phyloP scores from a whole-genome alignment of 2,888 invertebrate genomes.

The Agonopterix heracliana region DNA sequence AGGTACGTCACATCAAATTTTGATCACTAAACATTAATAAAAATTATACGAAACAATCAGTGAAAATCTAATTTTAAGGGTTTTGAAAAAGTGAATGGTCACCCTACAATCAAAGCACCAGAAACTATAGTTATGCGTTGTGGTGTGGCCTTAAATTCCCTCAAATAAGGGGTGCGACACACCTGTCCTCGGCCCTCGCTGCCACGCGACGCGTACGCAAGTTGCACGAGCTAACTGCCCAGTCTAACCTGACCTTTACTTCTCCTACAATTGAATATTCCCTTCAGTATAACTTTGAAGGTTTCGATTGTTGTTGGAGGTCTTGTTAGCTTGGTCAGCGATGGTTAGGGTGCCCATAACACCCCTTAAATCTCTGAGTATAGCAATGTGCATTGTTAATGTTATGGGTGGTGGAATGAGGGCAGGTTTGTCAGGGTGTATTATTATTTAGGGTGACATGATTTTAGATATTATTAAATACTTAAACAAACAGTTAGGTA shows the following conservation, averaged over 20 bases:
- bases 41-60: too few species aligned
- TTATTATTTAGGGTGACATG: constrained; percentile 13
- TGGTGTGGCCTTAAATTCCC: constrained; percentile 59
- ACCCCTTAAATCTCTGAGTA: constrained; percentile 53
- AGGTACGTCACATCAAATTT: too few species aligned
- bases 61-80: too few species aligned
- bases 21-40: too few species aligned
- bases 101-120: constrained; percentile 28
- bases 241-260: constrained; percentile 35
- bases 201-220: constrained; percentile 63
- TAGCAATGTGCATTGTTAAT: constrained; percentile 63
- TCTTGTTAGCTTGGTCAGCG: constrained; percentile 30
- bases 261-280: constrained; percentile 8
- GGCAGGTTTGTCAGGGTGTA: constrained; percentile 36
- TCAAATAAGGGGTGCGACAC: constrained; percentile 67
- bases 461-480: background rate
- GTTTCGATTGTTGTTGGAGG: background rate
- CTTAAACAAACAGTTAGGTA: background rate
- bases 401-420: constrained; percentile 49
- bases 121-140: constrained; percentile 58
- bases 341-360: constrained; percentile 42
- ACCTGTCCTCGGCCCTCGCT: constrained; percentile 68
- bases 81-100: constrained; percentile 20
- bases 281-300: background rate
- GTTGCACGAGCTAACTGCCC: constrained; percentile 41